Evolutionary conservation across 2,888 invertebrate species (phyloP), one percentile per base, ranked within the genome.

Genomic region (Anoplius nigerrimus): DNA sequence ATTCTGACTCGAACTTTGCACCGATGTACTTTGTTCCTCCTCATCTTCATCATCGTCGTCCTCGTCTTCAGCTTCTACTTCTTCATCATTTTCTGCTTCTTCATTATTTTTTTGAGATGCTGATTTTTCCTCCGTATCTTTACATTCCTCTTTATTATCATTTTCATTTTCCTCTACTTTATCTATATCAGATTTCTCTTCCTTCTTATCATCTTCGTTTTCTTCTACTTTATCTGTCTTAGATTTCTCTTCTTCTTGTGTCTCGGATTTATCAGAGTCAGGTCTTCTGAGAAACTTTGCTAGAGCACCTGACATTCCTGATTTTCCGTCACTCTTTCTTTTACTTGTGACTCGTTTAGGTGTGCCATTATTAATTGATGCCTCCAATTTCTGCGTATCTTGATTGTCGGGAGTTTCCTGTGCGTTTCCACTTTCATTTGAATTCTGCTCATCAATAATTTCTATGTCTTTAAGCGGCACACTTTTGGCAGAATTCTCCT

Each of bases 251-350:
- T 24, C 24, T 0, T 27, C 18, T 4, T 21, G 18, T 42, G 15
- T 45, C n/a, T 18, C 18, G n/a, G 15, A 1, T 34, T 34, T 34
- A 1, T 24, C 24, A 34, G 27, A 22, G 11, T 18, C 82, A 60
- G 82, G 62, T 61, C 79, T 81, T 43, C 67, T 82, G 0, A 87
- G 72, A 56, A 86, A 79, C 18, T 80, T 77, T 11, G 77, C 71
- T 48, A 85, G 74, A 22, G 74, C 54, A 63, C 71, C 76, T 8
- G 64, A 57, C 52, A 70, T 80, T 22, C 42, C 45, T 1, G 20
- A 55, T 63, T 68, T 55, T 46, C 5, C 34, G 45, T 80, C 78
- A 2, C 8, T 71, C 5, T 82, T 78, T 1, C 53, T 16, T 70
- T 76, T 82, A 62, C 34, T 11, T 11, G 8, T 13, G 64, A 3